These are phyloP conservation scores for Eumerus sabulonum DNA, from an alignment of 2,888 invertebrate genomes.

Conservation along the genomic window DNA sequence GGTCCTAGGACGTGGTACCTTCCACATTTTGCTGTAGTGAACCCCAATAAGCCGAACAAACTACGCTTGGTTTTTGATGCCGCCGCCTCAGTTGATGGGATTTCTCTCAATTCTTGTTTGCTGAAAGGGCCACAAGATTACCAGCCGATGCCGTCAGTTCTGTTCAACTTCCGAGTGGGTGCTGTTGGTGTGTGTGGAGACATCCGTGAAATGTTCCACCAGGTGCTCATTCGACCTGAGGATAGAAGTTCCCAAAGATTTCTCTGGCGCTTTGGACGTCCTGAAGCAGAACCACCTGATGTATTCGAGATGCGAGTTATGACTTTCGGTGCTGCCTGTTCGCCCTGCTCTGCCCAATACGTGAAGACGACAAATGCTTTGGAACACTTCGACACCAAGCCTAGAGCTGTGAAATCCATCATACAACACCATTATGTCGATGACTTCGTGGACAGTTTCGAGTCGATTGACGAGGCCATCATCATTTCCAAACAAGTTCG, in stretches of 20 bases:
- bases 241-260: conserved; percentile 46
- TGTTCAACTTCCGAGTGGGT: conserved; percentile 55
- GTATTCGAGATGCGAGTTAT: conserved; percentile 64
- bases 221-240: conserved; percentile 28
- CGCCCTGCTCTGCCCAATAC: conserved; percentile 58
- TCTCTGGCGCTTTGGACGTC: conserved; percentile 55
- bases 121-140: conserved; percentile 58
- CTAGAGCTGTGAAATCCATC: conserved; percentile 43
- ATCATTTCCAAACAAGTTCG: conserved; percentile 30
- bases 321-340: conserved; percentile 67
- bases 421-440: conserved; percentile 27
- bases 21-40: conserved; percentile 66
- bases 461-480: conserved; percentile 21
- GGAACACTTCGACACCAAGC: conserved; percentile 16
- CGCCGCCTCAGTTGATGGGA: conserved; percentile 47
- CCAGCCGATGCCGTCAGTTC: conserved; percentile 47
- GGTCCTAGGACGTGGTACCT: conserved; percentile 69
- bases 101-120: conserved; percentile 51
- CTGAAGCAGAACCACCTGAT: conserved; percentile 27
- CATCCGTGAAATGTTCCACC: conserved; percentile 63
- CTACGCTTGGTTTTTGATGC: conserved; percentile 58
- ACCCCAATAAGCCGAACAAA: conserved; percentile 48
- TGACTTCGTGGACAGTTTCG: conserved; percentile 39
- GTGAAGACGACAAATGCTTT: conserved; percentile 45
- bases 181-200: conserved; percentile 51